Evolutionary conservation across 2,888 invertebrate species (phyloP), one percentile per base, ranked within the genome.

Genomic region (Drosophila birchii): DNA sequence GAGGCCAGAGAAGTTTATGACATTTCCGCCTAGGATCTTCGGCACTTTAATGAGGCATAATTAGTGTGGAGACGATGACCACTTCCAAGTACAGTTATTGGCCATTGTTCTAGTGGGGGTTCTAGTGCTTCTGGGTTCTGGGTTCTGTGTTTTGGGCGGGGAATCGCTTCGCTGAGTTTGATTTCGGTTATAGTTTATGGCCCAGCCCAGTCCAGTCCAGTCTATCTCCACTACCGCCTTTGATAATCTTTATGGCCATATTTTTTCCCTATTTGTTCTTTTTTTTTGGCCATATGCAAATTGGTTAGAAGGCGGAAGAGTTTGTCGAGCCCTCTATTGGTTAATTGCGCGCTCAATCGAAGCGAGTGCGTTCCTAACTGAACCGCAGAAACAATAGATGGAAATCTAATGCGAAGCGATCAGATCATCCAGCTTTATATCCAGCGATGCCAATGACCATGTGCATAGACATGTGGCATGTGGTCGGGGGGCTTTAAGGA

Each of bases 21-120:
- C 78, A 89, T 85, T 87, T 90, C 86, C 86, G 86, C 89, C 90
- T 89, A 90, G 85, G 85, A 85, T 90, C 89, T 89, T 88, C 58
- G 63, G 66, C 78, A 75, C 78, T 90, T 82, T 90, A 90, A 87
- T 87, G 89, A 89, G 58, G 76, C 76, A 80, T 88, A 90, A 87
- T 90, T 90, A 89, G 86, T 69, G 59, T 51, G 59, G 70, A 54
- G 59, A 71, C 71, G 57, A 29, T 76, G 58, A 58, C 64, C 59
- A 70, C 73, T 58, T 64, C 69, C 56, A 78, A 67, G 69, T 69
- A 74, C 78, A 81, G 86, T 89, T 86, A 86, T 90, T 84, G 89
- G 85, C 90, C 87, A 86, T 86, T 86, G 86, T 86, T 86, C 88
- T 83, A 26, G 34, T 6, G 16, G 58, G 18, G 11, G 49, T 26